Percentiles rank a stretch among this genome's conserved stretches.
Conservation (phyloP, 2,888 invertebrate genomes). For the Halocaridina rubra region DNA sequence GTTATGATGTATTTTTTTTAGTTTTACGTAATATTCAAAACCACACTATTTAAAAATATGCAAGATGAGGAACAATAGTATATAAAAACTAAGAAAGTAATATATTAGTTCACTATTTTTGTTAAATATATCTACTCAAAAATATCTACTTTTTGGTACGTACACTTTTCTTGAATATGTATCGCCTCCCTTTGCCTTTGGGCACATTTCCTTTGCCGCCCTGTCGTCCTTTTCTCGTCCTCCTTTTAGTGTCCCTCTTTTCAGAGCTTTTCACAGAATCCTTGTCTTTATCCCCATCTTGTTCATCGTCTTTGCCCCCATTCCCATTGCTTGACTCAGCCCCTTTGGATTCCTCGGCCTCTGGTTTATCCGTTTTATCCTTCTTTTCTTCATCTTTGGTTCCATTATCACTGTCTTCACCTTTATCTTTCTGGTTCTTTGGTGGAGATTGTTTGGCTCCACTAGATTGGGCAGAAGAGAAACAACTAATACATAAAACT, state of each 20-base stretch:
- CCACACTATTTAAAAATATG: too few relatives aligned
- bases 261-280: slow-evolving; percentile 23
- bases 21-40: too few relatives aligned
- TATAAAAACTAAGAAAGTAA: too few relatives aligned
- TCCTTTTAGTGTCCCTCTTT: slow-evolving; percentile 54
- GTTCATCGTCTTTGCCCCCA: slow-evolving; percentile 50
- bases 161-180: slow-evolving; percentile 64
- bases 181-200: slow-evolving; percentile 63
- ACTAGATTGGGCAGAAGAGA: not conserved
- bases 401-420: not conserved
- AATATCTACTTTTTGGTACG: too few relatives aligned
- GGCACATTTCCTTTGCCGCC: slow-evolving; percentile 58
- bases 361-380: too few relatives aligned
- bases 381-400: slow-evolving; percentile 30
- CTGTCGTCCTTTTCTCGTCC: slow-evolving; percentile 55
- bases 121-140: too few relatives aligned
- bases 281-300: slow-evolving; percentile 50
- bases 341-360: slow-evolving; percentile 34
- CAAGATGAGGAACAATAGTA: too few relatives aligned
- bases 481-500: slow-evolving; percentile 43
- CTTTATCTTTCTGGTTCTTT: not conserved
- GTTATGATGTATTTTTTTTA: too few relatives aligned
- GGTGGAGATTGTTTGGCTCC: not conserved
- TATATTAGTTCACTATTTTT: too few relatives aligned
- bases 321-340: slow-evolving; percentile 46